Percentiles rank a stretch among this genome's conserved stretches.
These are phyloP conservation scores for Leptonema lineaticorne DNA, from an alignment of 1,140 invertebrate genomes.

Conservation along the genomic window DNA sequence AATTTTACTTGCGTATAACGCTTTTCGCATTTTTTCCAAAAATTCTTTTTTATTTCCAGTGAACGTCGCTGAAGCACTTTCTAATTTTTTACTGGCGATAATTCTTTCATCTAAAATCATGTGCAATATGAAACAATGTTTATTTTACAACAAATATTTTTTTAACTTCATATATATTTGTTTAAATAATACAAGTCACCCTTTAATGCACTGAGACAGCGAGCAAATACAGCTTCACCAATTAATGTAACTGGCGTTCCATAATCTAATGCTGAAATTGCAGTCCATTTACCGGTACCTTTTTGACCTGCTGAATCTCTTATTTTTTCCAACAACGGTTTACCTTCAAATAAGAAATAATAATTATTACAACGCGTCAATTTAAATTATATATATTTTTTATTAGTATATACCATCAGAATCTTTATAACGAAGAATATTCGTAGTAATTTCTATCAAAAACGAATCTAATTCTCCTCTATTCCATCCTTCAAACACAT, in stretches of 20 bases:
- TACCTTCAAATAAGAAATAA: conserved; percentile 46
- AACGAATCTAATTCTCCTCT: conserved; percentile 95
- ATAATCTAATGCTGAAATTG: conserved; percentile 93
- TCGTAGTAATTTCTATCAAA: conserved; percentile 96
- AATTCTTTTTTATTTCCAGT: conserved; percentile 79
- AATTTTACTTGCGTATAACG: conserved; percentile 97
- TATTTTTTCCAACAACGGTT: conserved; percentile 87
- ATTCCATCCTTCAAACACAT: conserved; percentile 95
- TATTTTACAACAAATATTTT: no score
- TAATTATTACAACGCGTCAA: not conserved
- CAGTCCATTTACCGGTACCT: conserved; percentile 99
- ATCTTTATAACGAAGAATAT: conserved; percentile 95
- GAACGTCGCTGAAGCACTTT: conserved; percentile 65
- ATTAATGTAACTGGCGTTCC: conserved; percentile 98
- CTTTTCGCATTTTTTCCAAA: conserved; percentile 73
- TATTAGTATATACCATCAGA: conserved; percentile 68
- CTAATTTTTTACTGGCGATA: conserved; percentile 75
- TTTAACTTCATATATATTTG: not conserved
- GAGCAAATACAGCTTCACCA: conserved; percentile 95
- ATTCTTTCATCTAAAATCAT: conserved; percentile 67
- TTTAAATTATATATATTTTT: no score
- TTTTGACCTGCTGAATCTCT: conserved; percentile 96
- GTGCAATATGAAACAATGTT: conserved; percentile 3
- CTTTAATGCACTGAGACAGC: conserved; percentile 90
- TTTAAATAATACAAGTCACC: conserved; percentile 38